phyloP scores from a whole-genome alignment of 2,888 invertebrate species.

The Thyatira batis region DNA sequence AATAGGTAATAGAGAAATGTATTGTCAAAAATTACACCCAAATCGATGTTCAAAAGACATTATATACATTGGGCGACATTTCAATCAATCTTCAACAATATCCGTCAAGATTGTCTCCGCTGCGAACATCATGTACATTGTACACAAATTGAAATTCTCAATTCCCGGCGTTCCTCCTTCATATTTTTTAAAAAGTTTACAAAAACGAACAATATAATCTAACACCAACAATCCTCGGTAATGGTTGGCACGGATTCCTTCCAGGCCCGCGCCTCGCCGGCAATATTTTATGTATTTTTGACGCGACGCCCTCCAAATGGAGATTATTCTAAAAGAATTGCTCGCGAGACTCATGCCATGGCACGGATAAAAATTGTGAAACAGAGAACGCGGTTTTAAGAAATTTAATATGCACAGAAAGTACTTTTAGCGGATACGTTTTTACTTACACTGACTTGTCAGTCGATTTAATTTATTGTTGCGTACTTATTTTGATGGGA shows the following conservation, averaged over 20 bases:
- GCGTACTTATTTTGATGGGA: too few relatives aligned
- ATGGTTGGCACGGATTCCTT: constrained; percentile 42
- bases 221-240: constrained; percentile 33
- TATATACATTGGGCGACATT: not conserved
- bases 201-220: constrained; percentile 34
- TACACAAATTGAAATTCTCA: not conserved
- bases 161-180: constrained; percentile 8
- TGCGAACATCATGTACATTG: not conserved
- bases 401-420: constrained; percentile 27
- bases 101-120: not conserved
- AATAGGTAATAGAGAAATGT: too few relatives aligned
- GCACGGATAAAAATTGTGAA: constrained; percentile 30
- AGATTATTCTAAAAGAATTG: constrained; percentile 28
- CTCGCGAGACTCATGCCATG: constrained; percentile 12
- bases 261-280: constrained; percentile 28
- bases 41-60: too few relatives aligned
- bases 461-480: constrained; percentile 5
- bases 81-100: not conserved
- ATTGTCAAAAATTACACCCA: too few relatives aligned
- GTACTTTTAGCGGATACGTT: constrained; percentile 27
- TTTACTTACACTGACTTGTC: constrained; percentile 27
- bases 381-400: constrained; percentile 15
- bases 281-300: constrained; percentile 44
- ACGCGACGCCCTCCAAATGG: constrained; percentile 36
- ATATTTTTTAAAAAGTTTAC: constrained; percentile 26